Percentiles rank a stretch among this genome's conserved stretches.
These are phyloP conservation scores for Agrenia bidenticulata DNA, from an alignment of 2,888 invertebrate species.

Conservation along the genomic window DNA sequence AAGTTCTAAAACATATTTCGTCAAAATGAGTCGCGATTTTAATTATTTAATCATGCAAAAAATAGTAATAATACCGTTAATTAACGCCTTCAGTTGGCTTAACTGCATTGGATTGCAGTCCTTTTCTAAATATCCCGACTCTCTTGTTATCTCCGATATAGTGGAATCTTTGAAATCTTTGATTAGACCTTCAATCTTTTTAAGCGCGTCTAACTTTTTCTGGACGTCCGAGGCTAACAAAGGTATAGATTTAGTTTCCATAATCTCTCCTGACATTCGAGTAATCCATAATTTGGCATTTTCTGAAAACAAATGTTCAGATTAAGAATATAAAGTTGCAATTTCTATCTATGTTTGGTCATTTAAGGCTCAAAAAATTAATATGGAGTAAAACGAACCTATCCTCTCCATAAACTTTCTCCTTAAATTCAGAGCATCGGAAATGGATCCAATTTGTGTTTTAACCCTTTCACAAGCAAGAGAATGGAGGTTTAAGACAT, in stretches of 20 bases:
- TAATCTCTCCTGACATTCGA: conserved; percentile 71
- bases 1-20: neutral
- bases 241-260: conserved; percentile 61
- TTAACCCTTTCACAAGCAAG: conserved; percentile 71
- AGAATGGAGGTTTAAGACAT: conserved; percentile 73
- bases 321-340: too few relatives aligned
- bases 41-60: too few relatives aligned
- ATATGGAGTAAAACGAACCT: too few relatives aligned
- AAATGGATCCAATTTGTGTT: conserved; percentile 71
- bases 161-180: conserved; percentile 74
- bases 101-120: conserved; percentile 71
- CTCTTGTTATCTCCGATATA: conserved; percentile 72
- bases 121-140: conserved; percentile 71
- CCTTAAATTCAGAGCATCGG: conserved; percentile 66
- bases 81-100: conserved; percentile 54
- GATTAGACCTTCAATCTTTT: conserved; percentile 73
- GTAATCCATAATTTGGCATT: conserved; percentile 77
- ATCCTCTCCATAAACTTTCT: conserved; percentile 72
- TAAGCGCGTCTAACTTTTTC: conserved; percentile 74
- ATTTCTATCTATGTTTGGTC: too few relatives aligned
- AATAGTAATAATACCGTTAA: conserved; percentile 22
- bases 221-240: conserved; percentile 80
- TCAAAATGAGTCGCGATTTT: too few relatives aligned
- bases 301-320: conserved; percentile 61
- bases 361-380: too few relatives aligned